Base-by-base conservation (phyloP, 2,113 vertebrate species). In the Mesocricetus auratus region DNA sequence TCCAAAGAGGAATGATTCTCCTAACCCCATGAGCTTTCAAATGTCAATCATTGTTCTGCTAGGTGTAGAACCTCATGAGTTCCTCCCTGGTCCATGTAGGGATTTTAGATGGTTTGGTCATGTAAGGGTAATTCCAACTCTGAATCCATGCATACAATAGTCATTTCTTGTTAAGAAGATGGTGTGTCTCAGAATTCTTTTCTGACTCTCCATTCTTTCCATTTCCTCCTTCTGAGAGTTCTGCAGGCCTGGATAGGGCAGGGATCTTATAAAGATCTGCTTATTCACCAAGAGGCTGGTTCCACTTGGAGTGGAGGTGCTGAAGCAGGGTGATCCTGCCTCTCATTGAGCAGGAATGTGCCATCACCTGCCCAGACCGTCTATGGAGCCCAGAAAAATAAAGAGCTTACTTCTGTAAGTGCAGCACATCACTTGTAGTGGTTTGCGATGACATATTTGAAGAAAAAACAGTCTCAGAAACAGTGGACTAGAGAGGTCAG, bases 381-480 rank as follows among this genome's bases (percentile, higher is more conserved):
- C 13, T 5, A n/a, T 56, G 68, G n/a, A 50, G 47, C 21, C 7
- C 7, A 71, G 66, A 71, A 1, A n/a, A 36, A 29, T 53, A 56
- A 71, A 56, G 45, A 29, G 2, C n/a, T 85, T 64, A 85, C 42
- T 85, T 64, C 60, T 83, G 17, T 31, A 64, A 62, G 39, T 31
- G 15, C 42, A 62, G 45, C 26, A 9, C 33, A 29, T 50, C 36
- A 78, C 24, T 12, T 60, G 86, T 50, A 13, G 36, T 56, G 50
- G 31, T 45, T 36, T 33, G n/a, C 64, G 53, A 93, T 5, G 42
- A 85, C 45, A 3, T n/a, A 19, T 96, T 91, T 90, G 56, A 42
- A 85, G 50, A 77, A 66, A 82, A 91, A 82, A 39, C n/a, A 13
- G 86, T 8, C 11, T 71, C 45, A 73, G 77, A 93, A 96, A 79